phyloP scores from a whole-genome alignment of 2,888 invertebrate genomes.

The Parnassius mnemosyne region DNA sequence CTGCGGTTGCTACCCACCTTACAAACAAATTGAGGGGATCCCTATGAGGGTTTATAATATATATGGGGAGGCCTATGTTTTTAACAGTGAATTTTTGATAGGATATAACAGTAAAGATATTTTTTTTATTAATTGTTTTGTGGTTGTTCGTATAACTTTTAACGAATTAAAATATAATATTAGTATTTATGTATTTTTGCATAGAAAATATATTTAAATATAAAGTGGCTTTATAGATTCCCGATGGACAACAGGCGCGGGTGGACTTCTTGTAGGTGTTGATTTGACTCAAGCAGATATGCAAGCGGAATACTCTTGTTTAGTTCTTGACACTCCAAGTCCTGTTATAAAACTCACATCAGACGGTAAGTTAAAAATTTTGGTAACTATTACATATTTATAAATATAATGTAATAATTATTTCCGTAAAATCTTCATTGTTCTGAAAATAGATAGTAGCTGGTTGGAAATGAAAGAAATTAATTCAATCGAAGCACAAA shows the following conservation, averaged over 20 bases:
- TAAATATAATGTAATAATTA: neutral
- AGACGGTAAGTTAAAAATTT: conserved; percentile 53
- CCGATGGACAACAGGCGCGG: conserved; percentile 67
- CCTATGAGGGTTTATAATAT: no score
- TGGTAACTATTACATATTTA: neutral
- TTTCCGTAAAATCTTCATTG: neutral
- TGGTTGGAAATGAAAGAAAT: conserved; percentile 71
- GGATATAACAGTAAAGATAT: no score
- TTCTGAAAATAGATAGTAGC: conserved; percentile 57
- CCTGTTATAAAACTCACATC: conserved; percentile 62
- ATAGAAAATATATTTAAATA: conserved; percentile 1
- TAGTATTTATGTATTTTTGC: no score
- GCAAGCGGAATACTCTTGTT: conserved; percentile 70
- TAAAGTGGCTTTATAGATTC: conserved; percentile 50
- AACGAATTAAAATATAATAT: no score
- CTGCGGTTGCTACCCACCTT: no score
- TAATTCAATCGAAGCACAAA: conserved; percentile 62
- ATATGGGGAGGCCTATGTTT: no score
- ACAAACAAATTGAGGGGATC: no score
- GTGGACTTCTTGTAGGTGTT: conserved; percentile 61
- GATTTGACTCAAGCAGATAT: conserved; percentile 69
- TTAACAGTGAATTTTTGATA: no score
- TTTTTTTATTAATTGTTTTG: no score
- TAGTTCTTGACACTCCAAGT: conserved; percentile 63
- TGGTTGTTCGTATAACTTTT: no score